Evolutionary conservation across 2,888 invertebrate genomes (phyloP).

Genomic region (Ommatoiulus sabulosus): DNA sequence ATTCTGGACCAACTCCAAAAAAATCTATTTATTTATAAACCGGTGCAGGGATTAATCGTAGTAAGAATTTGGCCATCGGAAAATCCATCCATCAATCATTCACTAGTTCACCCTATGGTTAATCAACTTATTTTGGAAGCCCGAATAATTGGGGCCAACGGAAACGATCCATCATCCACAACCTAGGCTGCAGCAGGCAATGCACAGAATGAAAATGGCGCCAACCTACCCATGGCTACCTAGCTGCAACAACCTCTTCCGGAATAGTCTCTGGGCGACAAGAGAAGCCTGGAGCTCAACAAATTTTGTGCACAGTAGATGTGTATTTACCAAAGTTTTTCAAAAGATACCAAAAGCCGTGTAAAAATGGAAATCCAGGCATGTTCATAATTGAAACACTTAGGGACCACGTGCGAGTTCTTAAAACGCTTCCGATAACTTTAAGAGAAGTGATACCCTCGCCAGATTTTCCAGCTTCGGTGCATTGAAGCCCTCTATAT

Average conservation of each 20-base stretch:
- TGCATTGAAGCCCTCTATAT: neutral
- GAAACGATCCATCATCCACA: neutral
- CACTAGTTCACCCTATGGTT: neutral
- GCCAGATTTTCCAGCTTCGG: neutral
- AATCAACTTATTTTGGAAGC: neutral
- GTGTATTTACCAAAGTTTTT: neutral
- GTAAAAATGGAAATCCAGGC: too few relatives aligned
- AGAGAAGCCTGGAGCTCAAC: too few relatives aligned
- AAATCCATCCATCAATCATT: neutral
- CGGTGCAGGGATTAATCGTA: neutral
- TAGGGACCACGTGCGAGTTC: neutral
- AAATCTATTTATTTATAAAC: neutral
- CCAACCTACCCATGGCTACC: neutral
- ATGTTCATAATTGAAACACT: neutral
- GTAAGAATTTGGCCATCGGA: neutral
- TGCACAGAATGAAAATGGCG: neutral
- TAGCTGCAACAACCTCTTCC: neutral
- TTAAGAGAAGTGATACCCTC: neutral
- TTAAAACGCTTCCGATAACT: neutral
- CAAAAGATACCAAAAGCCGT: neutral
- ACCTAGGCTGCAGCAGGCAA: neutral
- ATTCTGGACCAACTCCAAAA: slow-evolving; percentile 8
- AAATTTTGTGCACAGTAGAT: too few relatives aligned
- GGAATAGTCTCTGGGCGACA: too few relatives aligned
- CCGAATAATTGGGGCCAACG: neutral